Evolutionary conservation across 2,888 invertebrate species (phyloP), one percentile per base, ranked within the genome.

Genomic region (Rhaphigaster nebulosa): DNA sequence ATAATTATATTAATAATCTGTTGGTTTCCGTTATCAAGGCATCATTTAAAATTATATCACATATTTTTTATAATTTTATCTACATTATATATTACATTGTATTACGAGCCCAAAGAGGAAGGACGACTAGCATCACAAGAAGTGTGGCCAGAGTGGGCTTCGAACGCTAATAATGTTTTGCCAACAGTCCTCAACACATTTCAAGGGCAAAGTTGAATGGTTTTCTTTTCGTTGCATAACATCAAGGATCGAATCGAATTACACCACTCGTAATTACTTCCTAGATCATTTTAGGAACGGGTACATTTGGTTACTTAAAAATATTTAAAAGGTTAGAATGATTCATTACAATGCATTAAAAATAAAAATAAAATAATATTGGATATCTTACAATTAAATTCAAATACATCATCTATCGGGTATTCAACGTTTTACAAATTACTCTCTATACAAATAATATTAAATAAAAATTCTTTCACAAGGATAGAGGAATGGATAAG

Each of bases 201-300:
- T 84, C 84, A 84, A 84, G 84, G 84, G 84, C 84, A 84, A 45
- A 84, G 84, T 84, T 84, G 84, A 84, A 84, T 84, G 84, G 45
- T 45, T 84, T 45, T 84, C 84, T 84, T 41, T 18, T 50, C 84
- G 80, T 84, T 84, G 45, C 84, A 84, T 84, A 84, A 84, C 84
- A 41, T 41, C 80, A 84, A 84, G 84, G 84, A 84, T 84, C 45
- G n/a, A 84, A 84, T 84, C 45, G 45, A 84, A 84, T 50, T 45
- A n/a, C 18, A 80, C 84, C 45, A 38, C 80, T 45, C n/a, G 15
- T 84, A 84, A 84, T 84, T 50, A 84, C 50, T 84, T 84, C 84
- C 84, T 84, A n/a, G n/a, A n/a, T 84, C 84, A n/a, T 26, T 84
- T 50, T n/a, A 45, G 45, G 45, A 50, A 50, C 45, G 6, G 70